phyloP scores from a whole-genome alignment of 2,888 invertebrate species.

The Rotaria macrura region DNA sequence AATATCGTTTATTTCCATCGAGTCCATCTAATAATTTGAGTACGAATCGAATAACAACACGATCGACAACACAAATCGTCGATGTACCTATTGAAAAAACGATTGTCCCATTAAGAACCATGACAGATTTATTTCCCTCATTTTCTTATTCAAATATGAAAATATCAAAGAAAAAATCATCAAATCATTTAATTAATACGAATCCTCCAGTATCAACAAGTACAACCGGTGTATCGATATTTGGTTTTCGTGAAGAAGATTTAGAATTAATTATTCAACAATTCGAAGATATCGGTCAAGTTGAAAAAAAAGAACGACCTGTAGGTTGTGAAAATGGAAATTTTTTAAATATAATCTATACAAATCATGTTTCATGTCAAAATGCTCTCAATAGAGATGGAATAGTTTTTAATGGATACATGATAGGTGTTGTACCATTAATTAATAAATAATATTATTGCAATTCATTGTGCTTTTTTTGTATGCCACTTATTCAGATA shows the following conservation, averaged over 20 bases:
- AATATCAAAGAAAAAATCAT: neutral
- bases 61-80: neutral
- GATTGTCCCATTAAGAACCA: neutral
- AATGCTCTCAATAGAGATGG: neutral
- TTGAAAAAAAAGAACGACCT: neutral
- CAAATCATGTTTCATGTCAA: neutral
- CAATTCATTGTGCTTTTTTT: neutral
- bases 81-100: neutral
- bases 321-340: neutral
- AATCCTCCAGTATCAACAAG: neutral
- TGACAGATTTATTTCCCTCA: conserved; percentile 6
- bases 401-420: neutral
- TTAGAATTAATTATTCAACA: neutral
- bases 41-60: neutral
- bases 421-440: conserved; percentile 16
- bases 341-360: neutral
- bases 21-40: neutral
- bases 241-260: conserved; percentile 18
- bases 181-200: neutral
- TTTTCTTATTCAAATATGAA: neutral
- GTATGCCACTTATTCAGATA: neutral
- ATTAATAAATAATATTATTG: neutral
- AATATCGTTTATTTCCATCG: conserved; percentile 8
- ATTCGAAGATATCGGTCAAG: neutral
- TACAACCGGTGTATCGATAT: neutral